These are phyloP conservation scores for Branchinecta lynchi DNA, from an alignment of 1,140 invertebrate genomes.

Conservation along the genomic window DNA sequence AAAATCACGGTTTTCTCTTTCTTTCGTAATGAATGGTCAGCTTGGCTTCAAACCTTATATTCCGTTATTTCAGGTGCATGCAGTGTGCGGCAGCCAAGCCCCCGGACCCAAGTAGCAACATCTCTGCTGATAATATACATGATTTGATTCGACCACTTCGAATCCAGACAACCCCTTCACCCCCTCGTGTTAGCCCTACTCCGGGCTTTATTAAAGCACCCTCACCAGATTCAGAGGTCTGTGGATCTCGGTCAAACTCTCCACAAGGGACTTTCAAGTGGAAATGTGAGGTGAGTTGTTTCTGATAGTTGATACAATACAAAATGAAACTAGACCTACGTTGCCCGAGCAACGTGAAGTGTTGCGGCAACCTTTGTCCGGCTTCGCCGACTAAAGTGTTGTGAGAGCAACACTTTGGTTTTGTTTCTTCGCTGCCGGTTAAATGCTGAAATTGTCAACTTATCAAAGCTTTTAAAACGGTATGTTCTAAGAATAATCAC, in stretches of 20 bases:
- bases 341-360: no score
- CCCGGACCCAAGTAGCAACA: not conserved
- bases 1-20: not conserved
- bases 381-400: no score
- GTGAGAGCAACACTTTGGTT: no score
- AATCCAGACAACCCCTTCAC: not conserved
- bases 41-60: not conserved
- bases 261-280: not conserved
- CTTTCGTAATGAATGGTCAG: not conserved
- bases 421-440: no score
- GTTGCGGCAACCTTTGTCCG: no score
- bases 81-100: not conserved
- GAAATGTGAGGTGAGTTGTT: not conserved
- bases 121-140: not conserved
- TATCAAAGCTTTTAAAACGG: no score
- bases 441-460: no score
- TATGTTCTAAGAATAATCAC: no score
- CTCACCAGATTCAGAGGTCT: not conserved
- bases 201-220: not conserved
- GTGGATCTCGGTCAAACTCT: not conserved
- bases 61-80: not conserved
- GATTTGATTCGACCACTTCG: not conserved
- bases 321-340: no score
- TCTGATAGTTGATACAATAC: no score
- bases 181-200: not conserved